These are phyloP conservation scores for Hydropotes inermis DNA, from an alignment of 2,113 vertebrate genomes.

Conservation along the genomic window DNA sequence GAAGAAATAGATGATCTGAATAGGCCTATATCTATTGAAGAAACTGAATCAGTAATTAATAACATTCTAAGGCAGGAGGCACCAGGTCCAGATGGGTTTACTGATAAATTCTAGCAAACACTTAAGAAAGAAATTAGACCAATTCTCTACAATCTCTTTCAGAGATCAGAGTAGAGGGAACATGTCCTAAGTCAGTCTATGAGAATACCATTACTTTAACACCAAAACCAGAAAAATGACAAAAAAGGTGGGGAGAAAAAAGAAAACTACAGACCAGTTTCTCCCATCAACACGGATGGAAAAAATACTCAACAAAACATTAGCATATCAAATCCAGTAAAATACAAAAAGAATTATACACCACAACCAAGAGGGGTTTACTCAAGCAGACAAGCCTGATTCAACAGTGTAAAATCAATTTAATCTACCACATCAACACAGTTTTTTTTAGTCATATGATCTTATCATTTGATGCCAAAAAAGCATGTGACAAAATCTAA, in stretches of 20 bases:
- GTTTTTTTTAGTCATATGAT: not conserved
- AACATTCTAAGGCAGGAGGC: not conserved
- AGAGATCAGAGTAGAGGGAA: not conserved
- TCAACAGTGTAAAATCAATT: not conserved
- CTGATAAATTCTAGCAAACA: not conserved
- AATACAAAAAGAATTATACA: not conserved
- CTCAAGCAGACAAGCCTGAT: not conserved
- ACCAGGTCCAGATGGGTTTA: not conserved
- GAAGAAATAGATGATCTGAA: not conserved
- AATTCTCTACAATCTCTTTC: not conserved
- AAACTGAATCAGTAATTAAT: not conserved
- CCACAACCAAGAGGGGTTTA: not conserved
- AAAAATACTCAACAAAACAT: not conserved
- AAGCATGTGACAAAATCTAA: not conserved
- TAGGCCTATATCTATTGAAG: not conserved
- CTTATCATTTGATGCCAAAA: not conserved
- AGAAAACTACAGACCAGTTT: not conserved
- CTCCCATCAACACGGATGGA: not conserved
- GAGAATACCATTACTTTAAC: not conserved
- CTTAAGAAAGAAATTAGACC: not conserved
- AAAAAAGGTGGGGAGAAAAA: not conserved
- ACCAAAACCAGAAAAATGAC: not conserved
- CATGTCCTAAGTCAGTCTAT: not conserved
- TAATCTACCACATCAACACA: not conserved
- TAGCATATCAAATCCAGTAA: not conserved